Evolutionary conservation across 2,113 vertebrate genomes (phyloP), one percentile per base, ranked within the genome.

Genomic region (Calypte anna): DNA sequence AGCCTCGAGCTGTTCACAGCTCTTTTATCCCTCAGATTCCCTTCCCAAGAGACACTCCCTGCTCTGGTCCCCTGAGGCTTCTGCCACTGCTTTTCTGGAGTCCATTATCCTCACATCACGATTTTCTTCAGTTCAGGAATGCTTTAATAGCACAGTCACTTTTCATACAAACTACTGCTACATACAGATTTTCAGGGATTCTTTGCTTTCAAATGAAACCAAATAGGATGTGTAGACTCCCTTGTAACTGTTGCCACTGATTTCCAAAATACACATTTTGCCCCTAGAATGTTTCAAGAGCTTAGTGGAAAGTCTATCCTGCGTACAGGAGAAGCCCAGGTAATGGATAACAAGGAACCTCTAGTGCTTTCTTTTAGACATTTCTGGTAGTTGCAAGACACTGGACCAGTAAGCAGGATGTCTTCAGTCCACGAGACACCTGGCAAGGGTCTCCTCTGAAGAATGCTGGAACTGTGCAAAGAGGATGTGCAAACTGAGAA

Each of bases 21-120:
- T 88, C 86, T 95, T 96, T 93, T 79, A 93, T 95, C 92, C 83
- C 87, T 94, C 91, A 95, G 58, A 92, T 95, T 94, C 66, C 79
- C 40, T 87, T 95, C 94, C 91, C 95, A 79, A 86, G 91, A 91
- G 94, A 95, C 58, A 16, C 36, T 93, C 10, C 15, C 21, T 85
- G 84, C 81, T 87, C 86, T 89, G 58, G 44, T 91, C 92, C 81
- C 96, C 91, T 46, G 93, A 85, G 96, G 91, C 81, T 89, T 92
- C 64, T 77, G 90, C 70, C 0, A 1, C 86, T 74, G 86, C 89
- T 91, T 93, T 95, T 93, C 86, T 92, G 54, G 86, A 93, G 86
- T 89, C 92, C 77, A 82, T 96, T 94, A 94, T 72, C 69, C 69
- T 92, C 91, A 82, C 91, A 90, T 86, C 46, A 76, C 44, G 81